Conservation (phyloP, 92 coral and sea anemone genomes). For the Galaxea fascicularis region DNA sequence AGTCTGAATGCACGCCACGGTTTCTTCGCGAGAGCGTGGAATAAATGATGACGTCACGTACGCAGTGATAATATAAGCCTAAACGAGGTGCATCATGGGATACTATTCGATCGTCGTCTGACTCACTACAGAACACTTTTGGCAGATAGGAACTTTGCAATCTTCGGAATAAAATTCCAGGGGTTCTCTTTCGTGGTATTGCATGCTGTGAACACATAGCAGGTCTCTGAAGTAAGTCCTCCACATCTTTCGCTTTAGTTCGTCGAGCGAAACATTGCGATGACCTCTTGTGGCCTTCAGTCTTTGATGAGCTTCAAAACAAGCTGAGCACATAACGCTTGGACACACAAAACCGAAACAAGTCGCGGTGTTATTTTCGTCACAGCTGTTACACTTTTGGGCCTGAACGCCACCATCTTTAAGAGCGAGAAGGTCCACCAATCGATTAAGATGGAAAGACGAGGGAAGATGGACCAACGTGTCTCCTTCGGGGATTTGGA, state of each 20-base stretch:
- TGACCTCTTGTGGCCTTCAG: not conserved
- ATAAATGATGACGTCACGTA: too few relatives aligned
- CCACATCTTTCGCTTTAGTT: not conserved
- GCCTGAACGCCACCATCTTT: not conserved
- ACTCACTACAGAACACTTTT: slow-evolving; percentile 12
- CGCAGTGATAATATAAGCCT: too few relatives aligned
- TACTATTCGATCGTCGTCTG: too few relatives aligned
- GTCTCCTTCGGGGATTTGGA: not conserved
- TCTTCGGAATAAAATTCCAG: not conserved
- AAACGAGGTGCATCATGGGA: too few relatives aligned
- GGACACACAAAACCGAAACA: not conserved
- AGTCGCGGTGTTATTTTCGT: not conserved
- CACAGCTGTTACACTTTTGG: slow-evolving; percentile 4
- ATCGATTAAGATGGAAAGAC: slow-evolving; percentile 30
- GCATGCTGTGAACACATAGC: slow-evolving; percentile 4
- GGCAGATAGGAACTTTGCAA: slow-evolving; percentile 14
- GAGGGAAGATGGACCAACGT: not conserved
- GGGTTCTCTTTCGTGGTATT: slow-evolving; percentile 13
- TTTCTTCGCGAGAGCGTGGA: too few relatives aligned
- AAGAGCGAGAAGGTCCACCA: slow-evolving; percentile 23
- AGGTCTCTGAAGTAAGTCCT: not conserved
- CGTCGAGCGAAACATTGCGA: slow-evolving; percentile 3
- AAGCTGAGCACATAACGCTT: not conserved
- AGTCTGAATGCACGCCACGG: too few relatives aligned
- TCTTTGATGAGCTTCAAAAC: not conserved